Base-by-base conservation (phyloP, 2,888 invertebrate genomes). In the Tyria jacobaeae region DNA sequence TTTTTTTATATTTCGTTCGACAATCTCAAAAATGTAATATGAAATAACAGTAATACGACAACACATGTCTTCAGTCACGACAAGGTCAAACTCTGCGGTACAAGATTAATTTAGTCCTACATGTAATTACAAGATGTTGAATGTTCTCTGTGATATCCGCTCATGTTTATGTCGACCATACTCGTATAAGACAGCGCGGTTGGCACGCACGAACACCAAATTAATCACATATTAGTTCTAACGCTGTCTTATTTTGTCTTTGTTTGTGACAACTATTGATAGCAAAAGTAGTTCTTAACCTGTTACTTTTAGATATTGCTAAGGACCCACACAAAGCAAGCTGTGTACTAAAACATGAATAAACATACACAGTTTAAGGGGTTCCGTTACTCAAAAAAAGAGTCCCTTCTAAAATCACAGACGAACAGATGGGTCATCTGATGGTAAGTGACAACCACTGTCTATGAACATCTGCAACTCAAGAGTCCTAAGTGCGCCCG, bases 131-230 rank as follows among this genome's bases (percentile, higher is more conserved):
- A 60, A 60, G 50, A 55, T 24, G 25, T 25, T 51, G 21, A 31
- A 50, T 34, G 17, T 31, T 35, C 21, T 41, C 35, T 31, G 10
- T 41, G 41, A 55, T 27, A 21, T 37, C 37, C 47, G 49, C 41
- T 62, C 58, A 55, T 24, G 59, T 63, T 57, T 56, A 47, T 21
- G 27, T 41, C 34, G 39, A 56, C 56, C 63, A 12, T 39, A 52
- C n/a, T n/a, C n/a, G 54, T 25, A 12, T 51, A 27, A 57, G 25
- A 31, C 56, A 12, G n/a, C 12, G 55, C 21, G 39, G 56, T 37
- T 48, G n/a, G 27, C 35, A 25, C 5, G 31, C 9, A 35, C 9
- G 15, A 41, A 31, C 34, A 37, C 24, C 15, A 10, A 47, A 37
- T 47, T 52, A 47, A 53, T 59, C 37, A 49, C 10, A 31, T 31